Conservation (phyloP, 1,140 invertebrate species). For the Camponotus pennsylvanicus region DNA sequence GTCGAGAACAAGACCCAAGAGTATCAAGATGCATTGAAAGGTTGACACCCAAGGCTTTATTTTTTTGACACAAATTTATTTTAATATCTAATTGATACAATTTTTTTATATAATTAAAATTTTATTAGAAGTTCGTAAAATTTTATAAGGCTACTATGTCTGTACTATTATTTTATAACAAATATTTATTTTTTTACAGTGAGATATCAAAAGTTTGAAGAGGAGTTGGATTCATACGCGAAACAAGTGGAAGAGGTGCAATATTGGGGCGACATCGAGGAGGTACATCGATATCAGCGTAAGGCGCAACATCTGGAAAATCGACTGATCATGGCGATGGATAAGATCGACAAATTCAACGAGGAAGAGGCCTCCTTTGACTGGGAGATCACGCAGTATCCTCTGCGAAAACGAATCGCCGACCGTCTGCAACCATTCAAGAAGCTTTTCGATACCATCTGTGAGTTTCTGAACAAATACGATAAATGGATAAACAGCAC, state of each 20-base stretch:
- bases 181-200: conserved; percentile 82
- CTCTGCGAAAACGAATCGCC: conserved; percentile 90
- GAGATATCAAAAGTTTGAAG: conserved; percentile 90
- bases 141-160: no score
- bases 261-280: conserved; percentile 93
- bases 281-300: conserved; percentile 93
- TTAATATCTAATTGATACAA: not conserved
- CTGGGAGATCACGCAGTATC: conserved; percentile 96
- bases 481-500: conserved; percentile 93
- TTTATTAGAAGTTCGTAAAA: not conserved
- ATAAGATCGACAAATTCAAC: conserved; percentile 96
- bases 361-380: conserved; percentile 95
- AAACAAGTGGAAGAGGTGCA: conserved; percentile 95
- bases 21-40: conserved; percentile 93
- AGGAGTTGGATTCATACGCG: conserved; percentile 93
- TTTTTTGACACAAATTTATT: not conserved
- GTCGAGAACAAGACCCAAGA: conserved; percentile 94
- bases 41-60: conserved; percentile 57
- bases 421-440: conserved; percentile 94
- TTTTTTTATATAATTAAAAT: not conserved
- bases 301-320: conserved; percentile 92
- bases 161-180: no score
- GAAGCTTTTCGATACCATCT: conserved; percentile 94
- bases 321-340: conserved; percentile 90
- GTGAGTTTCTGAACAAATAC: conserved; percentile 94